Base-by-base conservation (phyloP, 2,888 invertebrate genomes). In the Teleiodes luculella region DNA sequence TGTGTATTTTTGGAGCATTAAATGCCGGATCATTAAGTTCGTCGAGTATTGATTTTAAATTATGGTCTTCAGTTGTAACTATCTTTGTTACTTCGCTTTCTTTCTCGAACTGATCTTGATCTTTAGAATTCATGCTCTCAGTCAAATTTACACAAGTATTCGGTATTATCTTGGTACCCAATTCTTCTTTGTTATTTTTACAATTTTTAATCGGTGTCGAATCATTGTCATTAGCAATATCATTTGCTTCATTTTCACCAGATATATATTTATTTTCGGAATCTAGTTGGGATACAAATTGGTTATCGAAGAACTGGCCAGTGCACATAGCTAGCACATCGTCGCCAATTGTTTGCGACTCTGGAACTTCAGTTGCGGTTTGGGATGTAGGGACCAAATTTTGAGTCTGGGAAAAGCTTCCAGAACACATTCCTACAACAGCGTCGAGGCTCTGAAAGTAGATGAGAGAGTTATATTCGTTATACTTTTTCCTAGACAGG, bases 381-480 rank as follows among this genome's bases (percentile, higher is more conserved):
- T 57, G 54, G 36, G 67, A 60, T 76, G 83, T 55, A 69, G 81
- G 75, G 91, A 94, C 62, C 70, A 76, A 48, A 47, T 70, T 75
- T 67, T 84, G 76, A 0, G 81, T 75, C 67, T 84, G 76, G 0
- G 82, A 70, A 39, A 78, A 74, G n/a, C 61, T 88, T 3, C 93
- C 94, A 0, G 92, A 92, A 67, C 91, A 92, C 54, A 93, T 72
- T 18, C 83, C 86, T 54, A 90, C 83, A 10, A 93, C 72, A 49
- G 90, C 90, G 30, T 91, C 90, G 6, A 92, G 85, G 48, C 78
- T 68, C 85, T 84, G 63, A 54, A 68, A 74, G 63, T 13, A 28
- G 7, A 28, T 6, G 6, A 1, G n/a, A n/a, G n/a, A n/a, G n/a
- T n/a, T n/a, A n/a, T n/a, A n/a, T n/a, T n/a, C n/a, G n/a, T n/a